These are phyloP conservation scores for Micromesistius poutassou DNA, from an alignment of 2,797 vertebrate species.

Conservation along the genomic window DNA sequence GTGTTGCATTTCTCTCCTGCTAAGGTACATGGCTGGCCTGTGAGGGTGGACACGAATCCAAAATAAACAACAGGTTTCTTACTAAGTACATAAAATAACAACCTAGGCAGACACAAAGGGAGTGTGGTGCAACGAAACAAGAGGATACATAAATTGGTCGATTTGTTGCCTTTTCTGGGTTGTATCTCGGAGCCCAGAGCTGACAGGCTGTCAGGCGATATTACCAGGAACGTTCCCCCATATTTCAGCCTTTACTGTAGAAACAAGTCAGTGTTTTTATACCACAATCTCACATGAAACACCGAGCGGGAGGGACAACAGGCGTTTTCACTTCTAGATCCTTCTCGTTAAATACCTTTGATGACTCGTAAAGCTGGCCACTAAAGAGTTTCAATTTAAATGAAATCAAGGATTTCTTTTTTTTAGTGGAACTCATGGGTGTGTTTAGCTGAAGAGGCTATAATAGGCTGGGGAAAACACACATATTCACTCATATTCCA, in stretches of 20 bases:
- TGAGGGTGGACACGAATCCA: slow-evolving; percentile 58
- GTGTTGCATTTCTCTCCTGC: slow-evolving; percentile 40
- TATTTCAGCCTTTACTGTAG: slow-evolving; percentile 59
- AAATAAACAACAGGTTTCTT: slow-evolving; percentile 59
- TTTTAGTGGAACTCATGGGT: slow-evolving; percentile 16
- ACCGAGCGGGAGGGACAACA: slow-evolving; percentile 24
- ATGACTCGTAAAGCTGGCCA: not conserved
- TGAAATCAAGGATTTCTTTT: not conserved
- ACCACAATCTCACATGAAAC: slow-evolving; percentile 41
- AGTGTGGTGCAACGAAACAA: slow-evolving; percentile 12
- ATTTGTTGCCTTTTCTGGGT: slow-evolving; percentile 64
- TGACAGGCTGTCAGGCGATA: slow-evolving; percentile 67
- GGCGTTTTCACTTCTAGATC: slow-evolving; percentile 48
- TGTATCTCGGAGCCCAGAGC: slow-evolving; percentile 62
- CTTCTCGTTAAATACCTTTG: slow-evolving; percentile 31
- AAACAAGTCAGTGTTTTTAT: slow-evolving; percentile 41
- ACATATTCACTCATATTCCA: not conserved
- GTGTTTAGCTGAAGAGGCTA: slow-evolving; percentile 15
- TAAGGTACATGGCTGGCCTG: slow-evolving; percentile 39
- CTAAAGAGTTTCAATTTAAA: not conserved
- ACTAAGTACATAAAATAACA: slow-evolving; percentile 33
- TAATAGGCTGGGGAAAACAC: not conserved
- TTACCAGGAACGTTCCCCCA: slow-evolving; percentile 59
- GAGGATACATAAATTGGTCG: slow-evolving; percentile 48
- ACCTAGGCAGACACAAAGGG: slow-evolving; percentile 42